Evolutionary conservation across 1,140 invertebrate genomes (phyloP), one percentile per base, ranked within the genome.

Genomic region (Brachionus plicatilis): DNA sequence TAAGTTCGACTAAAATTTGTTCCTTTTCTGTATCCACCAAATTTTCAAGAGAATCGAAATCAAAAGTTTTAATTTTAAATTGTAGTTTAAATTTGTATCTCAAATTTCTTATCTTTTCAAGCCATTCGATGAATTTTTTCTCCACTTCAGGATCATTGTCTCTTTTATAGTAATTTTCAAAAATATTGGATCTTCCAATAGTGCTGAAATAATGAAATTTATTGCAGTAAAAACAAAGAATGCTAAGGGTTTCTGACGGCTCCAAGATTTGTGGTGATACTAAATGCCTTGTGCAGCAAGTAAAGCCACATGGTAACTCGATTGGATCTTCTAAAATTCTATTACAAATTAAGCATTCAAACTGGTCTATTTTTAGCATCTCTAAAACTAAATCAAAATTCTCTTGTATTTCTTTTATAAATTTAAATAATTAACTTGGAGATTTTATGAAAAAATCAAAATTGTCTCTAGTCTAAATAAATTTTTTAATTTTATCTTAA

Each of bases 291-390:
- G 37, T 37, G 17, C 68, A 72, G 41, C 12, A 72, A n/a, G 9
- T 72, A 72, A 72, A 72, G 20, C 37, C n/a, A 43, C 68, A 72
- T 3, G 68, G 68, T 43, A 72, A 17, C 17, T 43, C 17, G 7
- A 72, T 43, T 17, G 37, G 37, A 43, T 72, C 37, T 17, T 72
- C 68, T 17, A 43, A 72, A 17, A 72, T 72, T 6, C 17, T 72
- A 17, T 43, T 43, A 43, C 68, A 72, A 43, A 72, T 41, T 43
- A 72, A 17, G 37, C 68, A 72, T 72, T 72, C 68, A 72, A 72
- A 72, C 4, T 72, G 41, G 17, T 72, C 14, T n/a, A 72, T 72
- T 43, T 72, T 43, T 20, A 45, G 33, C 68, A 72, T 72, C 17
- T 72, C 33, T 37, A 1, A 37, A 7, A 7, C 33, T 37, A 7